Evolutionary conservation across 2,888 invertebrate species (phyloP).

Genomic region (Drosophila mimica): DNA sequence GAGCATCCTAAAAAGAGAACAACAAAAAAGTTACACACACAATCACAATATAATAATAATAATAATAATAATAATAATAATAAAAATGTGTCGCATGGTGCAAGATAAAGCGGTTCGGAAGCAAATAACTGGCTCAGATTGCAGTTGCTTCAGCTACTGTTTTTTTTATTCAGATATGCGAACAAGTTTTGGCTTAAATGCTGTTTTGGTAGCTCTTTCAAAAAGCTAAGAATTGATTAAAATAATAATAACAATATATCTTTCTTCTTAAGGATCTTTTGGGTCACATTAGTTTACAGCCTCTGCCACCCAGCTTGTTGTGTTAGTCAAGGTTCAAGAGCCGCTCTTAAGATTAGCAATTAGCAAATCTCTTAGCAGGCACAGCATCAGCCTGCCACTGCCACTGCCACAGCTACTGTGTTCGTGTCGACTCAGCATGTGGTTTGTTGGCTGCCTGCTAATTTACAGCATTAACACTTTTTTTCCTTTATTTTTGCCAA

Average conservation of each 20-base stretch:
- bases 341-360: conserved; percentile 53
- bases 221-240: background rate
- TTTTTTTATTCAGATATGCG: conserved; percentile 11
- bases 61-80: conserved; percentile 48
- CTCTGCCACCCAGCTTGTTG: background rate
- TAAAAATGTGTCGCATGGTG: conserved; percentile 62
- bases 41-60: conserved; percentile 1
- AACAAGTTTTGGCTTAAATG: background rate
- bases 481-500: conserved; percentile 16
- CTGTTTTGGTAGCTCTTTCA: background rate
- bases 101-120: conserved; percentile 60
- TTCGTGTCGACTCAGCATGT: conserved; percentile 61
- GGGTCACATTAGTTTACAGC: background rate
- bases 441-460: conserved; percentile 43
- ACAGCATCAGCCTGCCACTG: conserved; percentile 19
- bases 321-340: background rate
- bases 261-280: background rate
- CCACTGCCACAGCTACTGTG: conserved; percentile 32
- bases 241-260: background rate
- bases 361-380: conserved; percentile 53
- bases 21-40: conserved; percentile 14
- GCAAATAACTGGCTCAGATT: conserved; percentile 69
- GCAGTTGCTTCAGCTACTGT: conserved; percentile 51
- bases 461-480: conserved; percentile 65
- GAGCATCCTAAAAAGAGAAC: conserved; percentile 34